These are phyloP conservation scores for Paedocypris sp. DNA, from an alignment of 2,113 vertebrate species.

Conservation along the genomic window DNA sequence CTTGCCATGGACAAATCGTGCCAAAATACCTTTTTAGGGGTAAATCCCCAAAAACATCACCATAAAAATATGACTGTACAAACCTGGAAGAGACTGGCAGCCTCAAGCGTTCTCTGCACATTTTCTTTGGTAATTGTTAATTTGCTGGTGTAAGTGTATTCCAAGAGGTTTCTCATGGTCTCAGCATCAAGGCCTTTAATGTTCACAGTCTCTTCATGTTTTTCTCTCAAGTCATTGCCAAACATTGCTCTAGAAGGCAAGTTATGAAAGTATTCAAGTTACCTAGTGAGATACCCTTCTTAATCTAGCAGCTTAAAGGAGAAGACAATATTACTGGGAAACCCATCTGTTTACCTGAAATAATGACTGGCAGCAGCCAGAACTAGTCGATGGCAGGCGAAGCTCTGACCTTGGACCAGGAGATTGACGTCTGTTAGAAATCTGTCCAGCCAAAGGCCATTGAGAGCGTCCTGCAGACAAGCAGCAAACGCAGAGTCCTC, in stretches of 20 bases:
- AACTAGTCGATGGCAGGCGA: slow-evolving; percentile 83
- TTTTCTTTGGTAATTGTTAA: slow-evolving; percentile 83
- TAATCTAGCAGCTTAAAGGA: not conserved
- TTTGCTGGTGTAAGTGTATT: slow-evolving; percentile 91
- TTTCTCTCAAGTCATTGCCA: slow-evolving; percentile 88
- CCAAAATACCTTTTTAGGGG: no score
- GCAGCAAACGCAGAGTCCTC: slow-evolving; percentile 76
- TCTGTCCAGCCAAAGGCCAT: slow-evolving; percentile 75
- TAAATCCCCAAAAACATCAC: no score
- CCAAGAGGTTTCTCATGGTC: slow-evolving; percentile 80
- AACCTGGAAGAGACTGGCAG: slow-evolving; percentile 92
- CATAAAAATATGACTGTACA: slow-evolving; percentile 12
- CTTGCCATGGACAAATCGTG: no score
- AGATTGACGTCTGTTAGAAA: slow-evolving; percentile 83
- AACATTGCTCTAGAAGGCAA: slow-evolving; percentile 82
- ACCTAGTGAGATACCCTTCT: not conserved
- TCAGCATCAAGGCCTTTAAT: slow-evolving; percentile 83
- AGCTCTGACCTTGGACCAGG: slow-evolving; percentile 73
- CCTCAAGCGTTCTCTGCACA: slow-evolving; percentile 83
- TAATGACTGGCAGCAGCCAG: slow-evolving; percentile 93
- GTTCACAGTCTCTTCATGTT: slow-evolving; percentile 77
- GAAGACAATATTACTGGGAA: not conserved
- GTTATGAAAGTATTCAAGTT: not conserved
- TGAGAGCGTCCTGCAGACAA: slow-evolving; percentile 80
- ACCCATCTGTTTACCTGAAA: slow-evolving; percentile 84